Base-by-base conservation (phyloP, 2,797 vertebrate genomes). In the Clamator glandarius region DNA sequence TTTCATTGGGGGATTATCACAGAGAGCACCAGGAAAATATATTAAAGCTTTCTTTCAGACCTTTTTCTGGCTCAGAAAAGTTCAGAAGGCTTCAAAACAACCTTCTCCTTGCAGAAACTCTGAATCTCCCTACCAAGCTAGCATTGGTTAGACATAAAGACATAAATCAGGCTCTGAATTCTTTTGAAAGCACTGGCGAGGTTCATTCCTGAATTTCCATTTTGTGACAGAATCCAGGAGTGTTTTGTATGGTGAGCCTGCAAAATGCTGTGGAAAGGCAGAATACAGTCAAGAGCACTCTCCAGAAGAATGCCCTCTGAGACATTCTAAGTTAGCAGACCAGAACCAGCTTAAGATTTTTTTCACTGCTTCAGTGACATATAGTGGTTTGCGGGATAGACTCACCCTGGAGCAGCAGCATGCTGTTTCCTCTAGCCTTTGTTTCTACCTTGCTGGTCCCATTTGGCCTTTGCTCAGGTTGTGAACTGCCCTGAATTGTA, bases 151-250 rank as follows among this genome's bases (percentile, higher is more conserved):
- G 64, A 77, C 16, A 72, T 15, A 92, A 90, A 92, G 42, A 64
- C 52, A 70, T 92, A 92, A 96, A 95, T 94, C 93, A 94, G 44
- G 31, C 15, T 35, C n/a, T 70, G 85, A 19, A 41, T 94, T 19
- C 12, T 92, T 91, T 91, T 74, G 68, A 93, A 93, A 92, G 44
- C 44, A 64, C 1, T 64, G 11, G 29, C 48, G 0, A 4, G 18
- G 12, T 61, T 6, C 3, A n/a, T 79, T 26, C 8, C 16, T 52
- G 35, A 75, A 78, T 84, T 95, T 95, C 62, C 63, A 63, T 73
- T 95, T 81, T 84, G 41, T 89, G 57, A 78, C 76, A 77, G 85
- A 88, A 88, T 87, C 18, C 55, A 78, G 69, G 55, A 90, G 23
- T 8, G 42, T 31, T 93, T 89, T 87, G 52, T 48, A 63, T 1